Evolutionary conservation across 2,113 vertebrate genomes (phyloP), one percentile per base, ranked within the genome.

Genomic region (Dasyornis broadbenti): DNA sequence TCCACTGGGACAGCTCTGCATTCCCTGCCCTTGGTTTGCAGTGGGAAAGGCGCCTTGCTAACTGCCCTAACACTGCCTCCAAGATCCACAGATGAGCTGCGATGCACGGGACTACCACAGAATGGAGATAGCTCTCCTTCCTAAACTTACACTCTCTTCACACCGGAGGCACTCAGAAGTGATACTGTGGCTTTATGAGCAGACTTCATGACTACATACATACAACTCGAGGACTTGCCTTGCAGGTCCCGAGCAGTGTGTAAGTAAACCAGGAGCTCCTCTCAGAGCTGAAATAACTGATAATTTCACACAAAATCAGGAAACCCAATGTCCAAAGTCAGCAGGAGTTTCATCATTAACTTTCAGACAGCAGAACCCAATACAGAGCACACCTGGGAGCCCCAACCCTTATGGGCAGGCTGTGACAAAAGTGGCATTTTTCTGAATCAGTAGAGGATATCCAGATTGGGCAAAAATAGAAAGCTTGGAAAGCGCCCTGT

Each of bases 401-500:
- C 3, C 14, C 73, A 82, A 1, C 9, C 18, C 15, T 63, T 59
- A 33, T 47, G 61, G 47, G n/a, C 4, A 59, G 21, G 57, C 33
- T 76, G 39, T 42, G 39, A 64, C 28, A n/a, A 33, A 82, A 39
- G 12, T 8, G 30, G 4, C 21, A 15, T 60, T 84, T 56, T 70
- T 56, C 44, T 71, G 47, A 37, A 45, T 24, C 20, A 19, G 35
- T 27, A n/a, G 35, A 78, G 73, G 23, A 78, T 15, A 33, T 12
- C 20, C 19, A 0, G 0, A 45, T 24, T 73, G 73, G 33, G 13
- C 21, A 53, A n/a, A 76, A 61, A 6, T 7, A 3, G n/a, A 68
- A 79, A 98, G 95, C 98, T 98, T 97, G 98, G 98, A 97, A 98
- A 98, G 96, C 97, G 97, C 94, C 97, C 98, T 97, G 98, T 99